These are phyloP conservation scores for Copsychus sechellarum DNA, from an alignment of 2,113 vertebrate genomes.

Conservation along the genomic window DNA sequence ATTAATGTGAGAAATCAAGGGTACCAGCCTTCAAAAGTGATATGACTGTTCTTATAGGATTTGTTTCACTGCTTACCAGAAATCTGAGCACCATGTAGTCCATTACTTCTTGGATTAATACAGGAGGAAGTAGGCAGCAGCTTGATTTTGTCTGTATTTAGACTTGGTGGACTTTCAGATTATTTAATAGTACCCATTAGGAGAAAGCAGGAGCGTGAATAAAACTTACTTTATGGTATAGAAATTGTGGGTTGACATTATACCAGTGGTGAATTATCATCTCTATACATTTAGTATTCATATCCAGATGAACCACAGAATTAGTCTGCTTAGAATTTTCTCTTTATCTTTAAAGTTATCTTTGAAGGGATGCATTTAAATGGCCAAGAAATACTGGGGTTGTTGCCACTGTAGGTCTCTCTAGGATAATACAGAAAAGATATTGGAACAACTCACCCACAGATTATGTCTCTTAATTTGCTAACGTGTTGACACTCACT, in stretches of 20 bases:
- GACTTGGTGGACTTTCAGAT: neutral
- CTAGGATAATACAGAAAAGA: neutral
- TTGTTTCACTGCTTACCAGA: neutral
- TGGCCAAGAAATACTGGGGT: neutral
- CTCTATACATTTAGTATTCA: neutral
- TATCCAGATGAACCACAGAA: neutral
- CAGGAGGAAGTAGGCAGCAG: neutral
- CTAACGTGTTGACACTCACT: neutral
- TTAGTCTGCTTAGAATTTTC: neutral
- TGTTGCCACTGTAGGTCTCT: neutral
- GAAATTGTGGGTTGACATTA: neutral
- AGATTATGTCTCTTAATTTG: neutral
- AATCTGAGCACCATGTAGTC: neutral
- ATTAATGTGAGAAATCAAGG: neutral
- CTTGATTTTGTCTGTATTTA: neutral
- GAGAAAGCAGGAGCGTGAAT: neutral
- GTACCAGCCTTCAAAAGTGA: neutral
- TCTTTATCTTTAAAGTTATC: neutral
- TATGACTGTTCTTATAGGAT: neutral
- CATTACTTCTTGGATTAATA: neutral
- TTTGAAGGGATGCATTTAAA: neutral
- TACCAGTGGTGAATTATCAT: neutral
- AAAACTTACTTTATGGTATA: neutral
- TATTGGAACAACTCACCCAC: neutral
- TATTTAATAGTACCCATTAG: neutral